These are phyloP conservation scores for Aphelenchoides avenae DNA, from an alignment of 1,140 invertebrate genomes.

Conservation along the genomic window DNA sequence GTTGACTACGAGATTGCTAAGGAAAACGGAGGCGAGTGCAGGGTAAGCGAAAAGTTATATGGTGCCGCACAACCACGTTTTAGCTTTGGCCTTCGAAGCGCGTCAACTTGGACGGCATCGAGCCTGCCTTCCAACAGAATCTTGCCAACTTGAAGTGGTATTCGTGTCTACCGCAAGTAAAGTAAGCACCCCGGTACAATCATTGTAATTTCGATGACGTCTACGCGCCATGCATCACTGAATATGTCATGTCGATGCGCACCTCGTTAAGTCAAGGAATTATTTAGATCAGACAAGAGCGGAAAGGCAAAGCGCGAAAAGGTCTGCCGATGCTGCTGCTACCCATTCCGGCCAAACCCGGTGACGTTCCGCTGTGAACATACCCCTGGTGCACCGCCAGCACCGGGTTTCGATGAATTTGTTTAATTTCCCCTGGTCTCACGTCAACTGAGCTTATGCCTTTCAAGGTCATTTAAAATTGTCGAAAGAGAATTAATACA, in stretches of 20 bases:
- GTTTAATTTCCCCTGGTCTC: no score
- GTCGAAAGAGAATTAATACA: no score
- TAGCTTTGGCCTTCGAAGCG: slow-evolving; percentile 49
- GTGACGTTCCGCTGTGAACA: slow-evolving; percentile 55
- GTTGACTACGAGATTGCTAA: slow-evolving; percentile 52
- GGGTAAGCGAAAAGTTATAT: neutral
- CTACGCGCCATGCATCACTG: no score
- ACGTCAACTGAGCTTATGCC: no score
- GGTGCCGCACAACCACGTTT: neutral
- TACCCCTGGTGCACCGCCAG: slow-evolving; percentile 34
- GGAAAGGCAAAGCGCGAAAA: slow-evolving; percentile 47
- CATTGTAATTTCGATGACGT: neutral
- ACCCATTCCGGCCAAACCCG: slow-evolving; percentile 49
- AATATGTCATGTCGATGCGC: no score
- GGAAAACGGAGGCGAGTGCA: slow-evolving; percentile 52
- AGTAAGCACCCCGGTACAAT: slow-evolving; percentile 5
- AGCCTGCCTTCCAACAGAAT: slow-evolving; percentile 51
- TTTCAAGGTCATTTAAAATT: no score
- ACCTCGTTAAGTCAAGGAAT: no score
- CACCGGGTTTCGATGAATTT: slow-evolving; percentile 48
- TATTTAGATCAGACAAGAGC: slow-evolving; percentile 30
- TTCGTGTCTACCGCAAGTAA: slow-evolving; percentile 44
- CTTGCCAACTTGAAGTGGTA: slow-evolving; percentile 53
- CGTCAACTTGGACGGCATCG: slow-evolving; percentile 46
- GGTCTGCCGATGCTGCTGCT: slow-evolving; percentile 58